phyloP scores from a whole-genome alignment of 2,797 vertebrate genomes.

The Enteromius anoplus region DNA sequence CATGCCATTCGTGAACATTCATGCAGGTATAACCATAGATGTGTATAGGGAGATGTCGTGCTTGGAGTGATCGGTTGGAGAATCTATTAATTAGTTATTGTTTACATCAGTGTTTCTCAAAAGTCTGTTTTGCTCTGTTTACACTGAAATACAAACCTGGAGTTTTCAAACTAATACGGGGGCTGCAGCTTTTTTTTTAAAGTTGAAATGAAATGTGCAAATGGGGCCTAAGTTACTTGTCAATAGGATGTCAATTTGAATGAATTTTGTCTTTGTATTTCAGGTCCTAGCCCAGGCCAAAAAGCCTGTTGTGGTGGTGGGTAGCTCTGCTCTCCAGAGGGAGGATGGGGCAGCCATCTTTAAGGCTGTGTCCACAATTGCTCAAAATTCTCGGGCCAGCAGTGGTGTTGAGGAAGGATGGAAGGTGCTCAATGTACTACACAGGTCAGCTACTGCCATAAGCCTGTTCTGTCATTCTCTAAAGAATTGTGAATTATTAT shows the following conservation, averaged over 20 bases:
- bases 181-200: too few species aligned
- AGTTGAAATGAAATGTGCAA: too few species aligned
- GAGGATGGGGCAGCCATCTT: conserved; percentile 88
- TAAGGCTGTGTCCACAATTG: conserved; percentile 84
- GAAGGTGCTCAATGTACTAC: conserved; percentile 92
- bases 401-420: conserved; percentile 85
- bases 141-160: too few species aligned
- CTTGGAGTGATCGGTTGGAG: too few species aligned
- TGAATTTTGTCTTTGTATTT: background rate
- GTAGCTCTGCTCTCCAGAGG: conserved; percentile 90
- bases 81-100: too few species aligned
- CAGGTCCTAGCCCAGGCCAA: conserved; percentile 87
- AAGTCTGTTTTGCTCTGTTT: too few species aligned
- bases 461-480: background rate
- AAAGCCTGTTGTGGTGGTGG: conserved; percentile 90
- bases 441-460: conserved; percentile 67
- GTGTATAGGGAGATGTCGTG: too few species aligned
- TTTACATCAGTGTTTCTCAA: too few species aligned
- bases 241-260: background rate
- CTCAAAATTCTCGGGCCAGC: conserved; percentile 84
- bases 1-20: too few species aligned
- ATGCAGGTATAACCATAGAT: too few species aligned
- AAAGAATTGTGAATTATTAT: conserved; percentile 29
- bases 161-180: too few species aligned
- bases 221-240: background rate